phyloP scores from a whole-genome alignment of 2,797 vertebrate species.

The Petrocephalus schoutedeni region DNA sequence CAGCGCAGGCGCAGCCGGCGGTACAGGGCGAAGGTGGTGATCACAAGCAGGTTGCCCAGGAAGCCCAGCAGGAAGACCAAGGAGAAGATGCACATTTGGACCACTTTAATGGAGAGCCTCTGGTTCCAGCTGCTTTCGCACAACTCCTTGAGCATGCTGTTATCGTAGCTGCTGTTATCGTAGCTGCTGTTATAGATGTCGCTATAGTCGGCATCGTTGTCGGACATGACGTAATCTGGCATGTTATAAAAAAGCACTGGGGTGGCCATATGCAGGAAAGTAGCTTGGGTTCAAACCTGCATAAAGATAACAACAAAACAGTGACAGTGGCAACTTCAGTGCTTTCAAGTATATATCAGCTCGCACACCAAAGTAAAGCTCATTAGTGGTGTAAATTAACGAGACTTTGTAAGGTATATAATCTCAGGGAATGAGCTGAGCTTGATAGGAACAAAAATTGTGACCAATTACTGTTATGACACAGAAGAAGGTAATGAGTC shows the following conservation, averaged over 20 bases:
- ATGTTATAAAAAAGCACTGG: background rate
- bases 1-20: slow-evolving; percentile 58
- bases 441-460: background rate
- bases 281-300: background rate
- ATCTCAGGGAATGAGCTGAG: background rate
- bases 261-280: background rate
- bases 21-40: slow-evolving; percentile 69
- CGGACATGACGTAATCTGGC: background rate
- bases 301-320: background rate
- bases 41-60: slow-evolving; percentile 74
- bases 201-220: too few species aligned
- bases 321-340: background rate
- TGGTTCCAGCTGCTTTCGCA: slow-evolving; percentile 37
- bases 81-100: slow-evolving; percentile 68
- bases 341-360: background rate
- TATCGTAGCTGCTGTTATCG: background rate
- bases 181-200: background rate
- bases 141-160: background rate
- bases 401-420: background rate
- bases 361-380: background rate
- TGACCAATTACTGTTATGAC: background rate
- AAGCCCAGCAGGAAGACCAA: slow-evolving; percentile 68
- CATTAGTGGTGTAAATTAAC: background rate
- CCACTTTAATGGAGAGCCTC: slow-evolving; percentile 55
- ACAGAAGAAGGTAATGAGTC: background rate